These are phyloP conservation scores for Lochmaea crataegi DNA, from an alignment of 2,888 invertebrate genomes.

Conservation along the genomic window DNA sequence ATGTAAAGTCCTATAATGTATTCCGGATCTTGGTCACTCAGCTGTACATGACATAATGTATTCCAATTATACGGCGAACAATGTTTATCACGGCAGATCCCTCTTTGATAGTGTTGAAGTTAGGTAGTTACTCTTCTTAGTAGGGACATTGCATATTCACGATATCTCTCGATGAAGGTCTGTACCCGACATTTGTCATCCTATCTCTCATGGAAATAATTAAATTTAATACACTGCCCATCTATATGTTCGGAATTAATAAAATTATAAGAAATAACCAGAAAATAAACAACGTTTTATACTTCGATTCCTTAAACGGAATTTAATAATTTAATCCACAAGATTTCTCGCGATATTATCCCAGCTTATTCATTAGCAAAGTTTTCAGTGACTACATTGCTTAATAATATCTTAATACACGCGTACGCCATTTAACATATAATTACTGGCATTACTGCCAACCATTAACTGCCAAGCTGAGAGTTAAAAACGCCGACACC, in stretches of 20 bases:
- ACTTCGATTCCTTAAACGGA: too few relatives aligned
- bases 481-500: slow-evolving; percentile 39
- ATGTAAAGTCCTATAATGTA: slow-evolving; percentile 56
- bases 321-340: too few relatives aligned
- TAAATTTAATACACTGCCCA: neutral
- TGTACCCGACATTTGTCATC: slow-evolving; percentile 25
- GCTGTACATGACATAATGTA: slow-evolving; percentile 57
- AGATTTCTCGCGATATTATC: slow-evolving; percentile 10
- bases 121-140: slow-evolving; percentile 37
- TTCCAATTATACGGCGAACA: slow-evolving; percentile 56
- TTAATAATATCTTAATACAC: slow-evolving; percentile 30
- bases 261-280: too few relatives aligned
- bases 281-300: too few relatives aligned
- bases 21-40: slow-evolving; percentile 57
- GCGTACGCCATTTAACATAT: slow-evolving; percentile 23
- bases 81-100: slow-evolving; percentile 51
- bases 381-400: slow-evolving; percentile 24
- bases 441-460: slow-evolving; percentile 29
- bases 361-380: slow-evolving; percentile 28
- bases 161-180: slow-evolving; percentile 29
- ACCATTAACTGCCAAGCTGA: slow-evolving; percentile 27
- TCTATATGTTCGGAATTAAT: too few relatives aligned
- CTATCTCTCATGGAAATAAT: neutral
- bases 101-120: slow-evolving; percentile 41
- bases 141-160: slow-evolving; percentile 34